Base-by-base conservation (phyloP, 2,888 invertebrate species). In the Cyaniris semiargus region DNA sequence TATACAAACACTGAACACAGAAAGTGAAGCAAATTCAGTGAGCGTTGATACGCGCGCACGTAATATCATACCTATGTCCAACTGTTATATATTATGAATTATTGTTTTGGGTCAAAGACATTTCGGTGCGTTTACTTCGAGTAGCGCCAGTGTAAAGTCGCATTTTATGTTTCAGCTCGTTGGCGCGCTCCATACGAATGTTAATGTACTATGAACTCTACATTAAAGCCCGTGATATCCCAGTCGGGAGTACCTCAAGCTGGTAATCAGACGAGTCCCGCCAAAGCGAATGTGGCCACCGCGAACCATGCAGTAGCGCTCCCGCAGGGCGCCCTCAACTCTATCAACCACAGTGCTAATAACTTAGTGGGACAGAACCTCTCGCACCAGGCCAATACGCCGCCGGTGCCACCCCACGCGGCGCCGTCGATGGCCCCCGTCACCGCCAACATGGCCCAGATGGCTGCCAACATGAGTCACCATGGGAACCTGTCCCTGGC, bases 141-240 rank as follows among this genome's bases (percentile, higher is more conserved):
- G 85, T 83, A 84, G 87, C 86, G 89, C 87, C 87, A 86, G 83
- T 84, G 83, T 85, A 83, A 90, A 86, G 84, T 85, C 83, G 82
- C 82, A 83, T 84, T 89, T 90, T 89, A 86, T 90, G 88, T 91
- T 93, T 89, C 91, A 92, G 91, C 85, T 88, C 72, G 85, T 85
- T 84, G 81, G 82, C 81, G 80, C 81, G 83, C 83, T 82, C 83
- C 82, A 79, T 82, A 83, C 83, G 81, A 82, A 85, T 83, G 84
- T 86, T 85, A 85, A 85, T 85, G 85, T 88, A 90, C 88, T 88
- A 95, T 95, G 95, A 95, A 95, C 92, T 95, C 95, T 85, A 95
- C 95, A 86, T 88, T 95, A 89, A 95, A 95, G 90, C 95, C 95
- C 87, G 95, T 94, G 85, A 86, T 95, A 84, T 90, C 95, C 82